Percentiles rank a stretch among this genome's conserved stretches.
Evolutionary conservation across 2,797 vertebrate genomes (phyloP).

Genomic region (Mallotus villosus): DNA sequence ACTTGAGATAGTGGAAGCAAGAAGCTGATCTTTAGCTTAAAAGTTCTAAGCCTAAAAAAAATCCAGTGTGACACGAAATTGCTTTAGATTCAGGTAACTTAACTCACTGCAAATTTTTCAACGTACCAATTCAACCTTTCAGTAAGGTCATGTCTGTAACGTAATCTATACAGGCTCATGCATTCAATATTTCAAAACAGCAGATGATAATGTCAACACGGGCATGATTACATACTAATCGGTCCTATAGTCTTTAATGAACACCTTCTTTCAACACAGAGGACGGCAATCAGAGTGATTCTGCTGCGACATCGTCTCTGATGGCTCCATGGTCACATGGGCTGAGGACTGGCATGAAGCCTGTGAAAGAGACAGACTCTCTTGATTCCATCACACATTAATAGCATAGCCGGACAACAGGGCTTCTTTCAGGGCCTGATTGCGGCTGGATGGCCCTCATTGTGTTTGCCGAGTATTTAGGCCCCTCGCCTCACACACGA

Average conservation of each 20-base stretch:
- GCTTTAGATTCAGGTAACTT: not conserved
- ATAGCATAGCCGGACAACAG: constrained; percentile 54
- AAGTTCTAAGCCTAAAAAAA: constrained; percentile 39
- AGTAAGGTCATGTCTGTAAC: not conserved
- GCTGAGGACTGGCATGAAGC: constrained; percentile 10
- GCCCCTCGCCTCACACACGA: constrained; percentile 45
- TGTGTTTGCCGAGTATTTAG: constrained; percentile 63
- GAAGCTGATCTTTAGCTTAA: constrained; percentile 53
- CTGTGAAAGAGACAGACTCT: constrained; percentile 34
- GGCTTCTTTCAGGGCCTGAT: constrained; percentile 60
- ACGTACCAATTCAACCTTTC: not conserved
- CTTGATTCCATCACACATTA: constrained; percentile 50
- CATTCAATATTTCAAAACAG: not conserved
- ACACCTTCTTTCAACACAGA: constrained; percentile 18
- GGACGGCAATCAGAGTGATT: constrained; percentile 17
- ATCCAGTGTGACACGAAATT: not conserved
- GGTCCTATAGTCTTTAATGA: not conserved
- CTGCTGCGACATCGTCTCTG: constrained; percentile 14
- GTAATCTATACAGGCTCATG: not conserved
- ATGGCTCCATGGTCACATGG: constrained; percentile 34
- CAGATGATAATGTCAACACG: not conserved
- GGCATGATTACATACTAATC: not conserved
- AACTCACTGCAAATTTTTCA: constrained; percentile 49
- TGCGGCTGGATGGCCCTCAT: constrained; percentile 48
- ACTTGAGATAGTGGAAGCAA: constrained; percentile 33